Percentiles rank a stretch among this genome's conserved stretches.
phyloP scores from a whole-genome alignment of 1,140 invertebrate species.

The Protaetia brevitarsis region DNA sequence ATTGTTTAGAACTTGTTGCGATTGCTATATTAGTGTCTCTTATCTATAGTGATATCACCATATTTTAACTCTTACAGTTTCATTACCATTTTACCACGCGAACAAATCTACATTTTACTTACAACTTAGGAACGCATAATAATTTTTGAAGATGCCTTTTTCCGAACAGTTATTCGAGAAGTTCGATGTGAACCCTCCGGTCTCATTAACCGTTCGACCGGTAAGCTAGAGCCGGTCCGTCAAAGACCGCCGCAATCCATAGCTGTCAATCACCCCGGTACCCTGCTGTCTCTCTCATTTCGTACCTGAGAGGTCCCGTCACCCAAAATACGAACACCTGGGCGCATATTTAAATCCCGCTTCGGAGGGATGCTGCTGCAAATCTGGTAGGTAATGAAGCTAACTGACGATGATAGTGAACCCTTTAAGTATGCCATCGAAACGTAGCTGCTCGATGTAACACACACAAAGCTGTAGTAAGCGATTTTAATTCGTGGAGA shows the following conservation, averaged over 20 bases:
- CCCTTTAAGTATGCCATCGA: constrained; percentile 1
- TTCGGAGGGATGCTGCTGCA: constrained; percentile 25
- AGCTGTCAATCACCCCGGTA: constrained; percentile 30
- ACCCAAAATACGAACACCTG: constrained; percentile 24
- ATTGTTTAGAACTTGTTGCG: too few species aligned
- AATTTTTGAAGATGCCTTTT: background rate
- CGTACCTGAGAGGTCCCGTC: constrained; percentile 23
- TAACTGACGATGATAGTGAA: constrained; percentile 2
- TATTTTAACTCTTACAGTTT: too few species aligned
- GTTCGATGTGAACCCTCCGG: constrained; percentile 11
- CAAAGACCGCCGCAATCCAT: constrained; percentile 27
- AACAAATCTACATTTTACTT: too few species aligned
- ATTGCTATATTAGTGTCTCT: too few species aligned
- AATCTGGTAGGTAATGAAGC: constrained; percentile 24
- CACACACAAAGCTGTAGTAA: background rate
- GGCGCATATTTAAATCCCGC: constrained; percentile 29
- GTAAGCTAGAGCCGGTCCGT: constrained; percentile 23
- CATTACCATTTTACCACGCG: too few species aligned
- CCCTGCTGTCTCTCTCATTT: constrained; percentile 28
- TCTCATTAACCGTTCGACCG: constrained; percentile 27
- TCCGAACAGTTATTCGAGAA: constrained; percentile 9
- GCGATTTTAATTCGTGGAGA: background rate
- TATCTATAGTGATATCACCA: too few species aligned
- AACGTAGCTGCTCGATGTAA: constrained; percentile 7
- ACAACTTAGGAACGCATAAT: too few species aligned